Percentiles rank a stretch among this genome's conserved stretches.
These are phyloP conservation scores for Polia nebulosa DNA, from an alignment of 2,888 invertebrate species.

Conservation along the genomic window DNA sequence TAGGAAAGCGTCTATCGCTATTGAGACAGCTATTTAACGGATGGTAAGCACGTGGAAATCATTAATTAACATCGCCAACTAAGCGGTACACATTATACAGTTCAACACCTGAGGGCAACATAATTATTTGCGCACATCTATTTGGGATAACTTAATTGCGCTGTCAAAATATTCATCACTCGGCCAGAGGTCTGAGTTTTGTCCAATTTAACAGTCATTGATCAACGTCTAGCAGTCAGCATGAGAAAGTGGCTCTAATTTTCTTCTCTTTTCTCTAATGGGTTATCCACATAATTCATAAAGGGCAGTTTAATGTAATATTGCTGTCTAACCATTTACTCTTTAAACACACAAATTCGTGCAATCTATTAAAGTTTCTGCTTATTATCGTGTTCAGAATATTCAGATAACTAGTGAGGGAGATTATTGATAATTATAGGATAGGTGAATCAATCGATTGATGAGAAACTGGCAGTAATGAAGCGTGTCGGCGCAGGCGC, in stretches of 20 bases:
- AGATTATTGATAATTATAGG: slow-evolving; percentile 26
- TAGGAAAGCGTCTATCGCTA: neutral
- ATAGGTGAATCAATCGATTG: slow-evolving; percentile 27
- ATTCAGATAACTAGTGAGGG: neutral
- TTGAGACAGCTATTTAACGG: slow-evolving; percentile 3
- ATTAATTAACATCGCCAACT: slow-evolving; percentile 53
- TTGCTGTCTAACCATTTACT: neutral
- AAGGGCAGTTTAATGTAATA: slow-evolving; percentile 16
- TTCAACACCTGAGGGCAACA: slow-evolving; percentile 60
- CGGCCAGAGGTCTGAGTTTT: slow-evolving; percentile 69
- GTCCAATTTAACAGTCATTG: slow-evolving; percentile 78
- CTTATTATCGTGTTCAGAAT: neutral
- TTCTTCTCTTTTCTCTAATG: slow-evolving; percentile 18
- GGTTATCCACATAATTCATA: slow-evolving; percentile 17
- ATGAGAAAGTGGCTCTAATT: slow-evolving; percentile 77
- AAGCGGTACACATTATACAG: slow-evolving; percentile 18
- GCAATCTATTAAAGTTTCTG: slow-evolving; percentile 2
- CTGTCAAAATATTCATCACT: slow-evolving; percentile 82
- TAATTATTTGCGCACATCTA: slow-evolving; percentile 67
- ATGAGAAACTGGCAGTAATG: slow-evolving; percentile 50
- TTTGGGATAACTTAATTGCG: slow-evolving; percentile 76
- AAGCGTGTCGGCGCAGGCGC: slow-evolving; percentile 43
- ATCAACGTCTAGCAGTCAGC: slow-evolving; percentile 71
- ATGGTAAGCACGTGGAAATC: slow-evolving; percentile 26
- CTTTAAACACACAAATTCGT: neutral